Evolutionary conservation across 2,797 vertebrate species (phyloP).

Genomic region (Megalops cyprinoides): DNA sequence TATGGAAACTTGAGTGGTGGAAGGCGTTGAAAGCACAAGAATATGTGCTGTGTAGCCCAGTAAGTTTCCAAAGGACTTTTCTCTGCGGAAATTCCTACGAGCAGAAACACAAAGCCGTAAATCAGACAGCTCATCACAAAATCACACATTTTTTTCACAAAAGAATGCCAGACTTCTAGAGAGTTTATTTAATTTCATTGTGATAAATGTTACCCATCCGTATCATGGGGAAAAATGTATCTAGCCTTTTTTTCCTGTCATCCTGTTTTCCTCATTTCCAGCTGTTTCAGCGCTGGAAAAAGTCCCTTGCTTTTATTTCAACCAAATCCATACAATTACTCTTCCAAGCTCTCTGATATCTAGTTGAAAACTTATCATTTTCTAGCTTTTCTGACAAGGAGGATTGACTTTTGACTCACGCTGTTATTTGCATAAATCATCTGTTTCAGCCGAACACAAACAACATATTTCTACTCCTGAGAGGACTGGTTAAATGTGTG

Average conservation of each 20-base stretch:
- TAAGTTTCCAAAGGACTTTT: slow-evolving; percentile 9
- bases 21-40: neutral
- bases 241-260: neutral
- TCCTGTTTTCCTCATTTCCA: slow-evolving; percentile 6
- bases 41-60: neutral
- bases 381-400: neutral
- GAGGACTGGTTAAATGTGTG: neutral
- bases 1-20: neutral
- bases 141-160: no score
- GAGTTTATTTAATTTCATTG: slow-evolving; percentile 5
- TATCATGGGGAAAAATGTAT: neutral
- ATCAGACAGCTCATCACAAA: neutral
- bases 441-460: no score
- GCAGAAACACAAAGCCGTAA: neutral
- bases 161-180: neutral
- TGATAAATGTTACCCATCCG: slow-evolving; percentile 15
- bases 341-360: neutral
- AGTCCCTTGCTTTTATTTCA: slow-evolving; percentile 13
- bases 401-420: neutral
- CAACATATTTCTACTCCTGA: neutral
- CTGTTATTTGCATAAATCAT: neutral
- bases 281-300: slow-evolving; percentile 29
- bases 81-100: no score
- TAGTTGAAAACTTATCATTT: neutral
- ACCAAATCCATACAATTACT: neutral